Base-by-base conservation (phyloP, 1,140 invertebrate species). In the Penaeus japonicus region DNA sequence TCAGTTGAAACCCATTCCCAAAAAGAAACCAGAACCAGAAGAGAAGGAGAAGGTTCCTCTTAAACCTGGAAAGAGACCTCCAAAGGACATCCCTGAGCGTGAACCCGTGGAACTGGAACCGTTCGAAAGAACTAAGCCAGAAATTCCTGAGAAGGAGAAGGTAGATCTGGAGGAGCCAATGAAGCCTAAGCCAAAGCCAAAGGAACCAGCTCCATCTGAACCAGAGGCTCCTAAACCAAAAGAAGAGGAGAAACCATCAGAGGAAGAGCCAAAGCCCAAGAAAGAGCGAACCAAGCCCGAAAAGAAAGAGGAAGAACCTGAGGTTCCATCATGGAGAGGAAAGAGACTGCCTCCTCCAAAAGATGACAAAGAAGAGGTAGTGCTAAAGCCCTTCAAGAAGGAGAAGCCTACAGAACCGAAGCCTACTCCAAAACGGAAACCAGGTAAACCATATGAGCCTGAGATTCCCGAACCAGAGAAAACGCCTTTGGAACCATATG, bases 321-420 rank as follows among this genome's bases (percentile, higher is more conserved):
- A 89, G 70, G 55, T 65, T 24, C 87, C 87, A 54, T 84, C 80
- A 78, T 89, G 87, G 87, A 77, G 73, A 79, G 62, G 70, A 59
- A 89, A 75, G 55, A 24, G 73, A 65, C 83, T 89, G 7, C 87
- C 81, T 84, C 80, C 80, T 4, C 83, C 84, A 57, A 79, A 90
- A 39, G n/a, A 91, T 91, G 84, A 92, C 90, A 85, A 91, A 90
- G 79, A 89, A 70, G 75, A 62, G 22, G 88, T 90, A 12, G 80
- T 53, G 20, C 47, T 84, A 18, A 89, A 90, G 84, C 91, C 90
- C n/a, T 81, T 90, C 73, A 89, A 83, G 53, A 88, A 82, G 32
- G 86, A 88, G 79, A 88, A 82, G 18, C 86, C 86, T n/a, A 22
- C 39, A 20, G 87, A 88, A 62, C 80, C 87, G 10, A 88, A 83